Base-by-base conservation (phyloP, 2,797 vertebrate species). In the Typhlichthys subterraneus region DNA sequence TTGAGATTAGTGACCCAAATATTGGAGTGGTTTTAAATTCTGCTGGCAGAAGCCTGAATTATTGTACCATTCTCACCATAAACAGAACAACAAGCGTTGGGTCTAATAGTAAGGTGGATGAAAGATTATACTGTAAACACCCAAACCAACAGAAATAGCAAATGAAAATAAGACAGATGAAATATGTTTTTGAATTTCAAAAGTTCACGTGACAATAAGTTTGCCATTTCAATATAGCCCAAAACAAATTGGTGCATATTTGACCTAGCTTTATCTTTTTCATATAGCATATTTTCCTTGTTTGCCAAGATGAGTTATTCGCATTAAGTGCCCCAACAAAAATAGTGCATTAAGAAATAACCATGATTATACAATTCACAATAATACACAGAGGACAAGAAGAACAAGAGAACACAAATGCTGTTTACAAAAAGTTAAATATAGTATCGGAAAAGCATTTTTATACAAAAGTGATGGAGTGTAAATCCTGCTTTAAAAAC, bases 321-420 rank as follows among this genome's bases (percentile, higher is more conserved):
- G 87, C 82, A 73, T 72, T 87, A 86, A 91, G 89, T 91, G 90
- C 87, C 84, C 79, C 85, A 88, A 91, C 77, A 75, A 77, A 90
- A 91, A 87, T 88, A 93, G 92, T 93, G 92, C 91, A 91, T 91
- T 89, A 89, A 89, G 89, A 91, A 92, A 89, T 86, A 90, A 88
- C 82, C 78, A 88, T 88, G 90, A 88, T 89, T 89, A 89, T 90
- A 93, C 83, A 65, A 84, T 91, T 93, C 91, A 93, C 91, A 81
- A 90, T 82, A 90, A 89, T 84, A 89, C 90, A 92, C 91, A 79
- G 83, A 86, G 79, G 85, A 92, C 91, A 47, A 89, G 83, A 81
- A 88, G 79, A 87, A 87, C 77, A 73, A 77, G 78, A 67, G 77
- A 87, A 91, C 85, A 88, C 87, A 86, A 91, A 86, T 85, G 87